A percentile compares a stretch with the other conserved stretches of the same genome.
Conservation (phyloP, 2,113 vertebrate genomes). For the Sebastes schlegelii region DNA sequence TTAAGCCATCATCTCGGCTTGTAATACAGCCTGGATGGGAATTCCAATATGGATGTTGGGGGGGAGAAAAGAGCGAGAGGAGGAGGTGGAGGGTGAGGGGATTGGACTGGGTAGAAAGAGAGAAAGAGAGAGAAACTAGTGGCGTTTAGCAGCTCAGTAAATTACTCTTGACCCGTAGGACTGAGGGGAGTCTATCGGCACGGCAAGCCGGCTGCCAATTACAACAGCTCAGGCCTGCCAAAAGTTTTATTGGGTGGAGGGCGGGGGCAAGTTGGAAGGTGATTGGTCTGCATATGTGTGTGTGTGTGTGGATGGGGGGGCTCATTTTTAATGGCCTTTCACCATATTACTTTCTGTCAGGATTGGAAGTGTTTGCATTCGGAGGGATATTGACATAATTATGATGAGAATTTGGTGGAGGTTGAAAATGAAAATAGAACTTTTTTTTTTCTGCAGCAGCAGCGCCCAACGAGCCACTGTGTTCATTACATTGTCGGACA, state of each 20-base stretch:
- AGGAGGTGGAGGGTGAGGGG: constrained; percentile 5
- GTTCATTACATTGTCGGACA: constrained; percentile 39
- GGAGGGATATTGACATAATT: constrained; percentile 81
- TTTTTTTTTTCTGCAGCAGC: constrained; percentile 31
- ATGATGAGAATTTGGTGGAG: constrained; percentile 82
- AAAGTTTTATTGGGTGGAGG: constrained; percentile 84
- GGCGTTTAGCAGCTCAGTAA: constrained; percentile 86
- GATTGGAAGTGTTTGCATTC: constrained; percentile 79
- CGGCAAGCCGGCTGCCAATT: constrained; percentile 85
- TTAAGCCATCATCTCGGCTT: constrained; percentile 87
- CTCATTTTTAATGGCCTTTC: constrained; percentile 78
- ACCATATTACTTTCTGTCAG: constrained; percentile 80
- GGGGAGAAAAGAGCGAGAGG: background rate
- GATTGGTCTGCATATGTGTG: constrained; percentile 59
- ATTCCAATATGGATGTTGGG: constrained; percentile 81
- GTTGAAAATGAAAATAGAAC: constrained; percentile 74
- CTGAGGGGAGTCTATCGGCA: constrained; percentile 84
- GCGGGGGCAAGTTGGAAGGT: constrained; percentile 69
- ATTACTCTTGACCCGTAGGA: constrained; percentile 88
- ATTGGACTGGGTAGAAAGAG: constrained; percentile 66
- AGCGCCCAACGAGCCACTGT: constrained; percentile 25
- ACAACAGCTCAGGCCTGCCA: constrained; percentile 84
- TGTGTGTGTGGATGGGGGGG: constrained; percentile 14
- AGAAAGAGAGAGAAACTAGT: constrained; percentile 61
- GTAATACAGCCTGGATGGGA: constrained; percentile 85